Evolutionary conservation across 2,888 invertebrate genomes (phyloP), one percentile per base, ranked within the genome.

Genomic region (Acleris literana): DNA sequence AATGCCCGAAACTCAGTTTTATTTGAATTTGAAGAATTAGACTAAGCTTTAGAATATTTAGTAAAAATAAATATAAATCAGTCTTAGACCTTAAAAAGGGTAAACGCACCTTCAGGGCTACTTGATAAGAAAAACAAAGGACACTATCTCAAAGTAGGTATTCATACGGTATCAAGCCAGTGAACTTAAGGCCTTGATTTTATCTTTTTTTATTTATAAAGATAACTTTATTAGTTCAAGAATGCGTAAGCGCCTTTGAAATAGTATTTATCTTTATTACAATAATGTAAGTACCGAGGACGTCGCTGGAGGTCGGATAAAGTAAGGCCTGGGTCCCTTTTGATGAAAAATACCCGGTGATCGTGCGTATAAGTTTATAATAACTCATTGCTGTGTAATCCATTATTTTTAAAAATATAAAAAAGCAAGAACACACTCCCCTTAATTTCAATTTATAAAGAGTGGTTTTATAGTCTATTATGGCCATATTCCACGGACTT

Each of bases 81-180:
- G 71, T 76, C 77, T 79, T 74, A 76, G 75, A 69, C 74, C 78
- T 84, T 82, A 84, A 82, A 87, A 86, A 85, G 78, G 86, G 85
- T 79, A 78, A 89, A 87, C 71, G 89, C 70, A 83, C 91, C 77
- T 85, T 90, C 91, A 91, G 85, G 91, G 91, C 82, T 82, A 72
- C 5, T 22, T 74, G 85, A 86, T 87, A 85, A 85, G 76, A 71
- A 74, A 76, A 73, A 84, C 84, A 87, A 86, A 83, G 85, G 74
- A 65, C 70, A 68, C 71, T 84, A 82, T 85, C 84, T 79, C 71
- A 44, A 63, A 69, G 76, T 79, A 80, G 75, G 77, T 77, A 79
- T 77, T 70, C 69, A 49, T 69, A 65, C 39, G 49, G 49, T 56
- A 64, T 62, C 44, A 59, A 77, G 73, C 64, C 73, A 71, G 54